A percentile compares a stretch with the other conserved stretches of the same genome.
These are phyloP conservation scores for Actinopyga echinites DNA, from an alignment of 53 echinoderm and acorn worm species.

Conservation along the genomic window DNA sequence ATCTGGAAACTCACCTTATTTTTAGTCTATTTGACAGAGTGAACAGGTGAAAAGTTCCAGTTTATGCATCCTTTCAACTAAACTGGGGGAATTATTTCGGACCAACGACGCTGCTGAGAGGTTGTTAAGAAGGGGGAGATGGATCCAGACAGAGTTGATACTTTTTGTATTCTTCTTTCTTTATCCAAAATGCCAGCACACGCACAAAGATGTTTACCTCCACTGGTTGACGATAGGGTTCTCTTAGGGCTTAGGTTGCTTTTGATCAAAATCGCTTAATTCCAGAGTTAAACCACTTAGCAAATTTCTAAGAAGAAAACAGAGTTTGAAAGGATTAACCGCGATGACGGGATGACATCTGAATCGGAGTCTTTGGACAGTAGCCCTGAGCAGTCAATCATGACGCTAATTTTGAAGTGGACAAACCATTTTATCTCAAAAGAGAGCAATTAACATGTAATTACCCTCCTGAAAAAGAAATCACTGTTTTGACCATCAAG, in stretches of 20 bases:
- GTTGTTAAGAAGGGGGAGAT: not conserved
- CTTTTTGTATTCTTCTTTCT: not conserved
- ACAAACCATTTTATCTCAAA: not conserved
- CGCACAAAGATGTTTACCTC: conserved; percentile 22
- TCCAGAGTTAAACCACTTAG: conserved; percentile 30
- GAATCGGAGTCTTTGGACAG: not conserved
- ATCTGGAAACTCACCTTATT: too few relatives aligned
- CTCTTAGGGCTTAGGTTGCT: not conserved
- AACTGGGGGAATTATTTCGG: not conserved
- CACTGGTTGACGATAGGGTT: not conserved
- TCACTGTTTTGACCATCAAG: not conserved
- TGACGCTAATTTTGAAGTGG: conserved; percentile 20
- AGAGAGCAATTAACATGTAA: not conserved
- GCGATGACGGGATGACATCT: not conserved
- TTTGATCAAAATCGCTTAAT: conserved; percentile 12
- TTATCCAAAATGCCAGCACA: not conserved
- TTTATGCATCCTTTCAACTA: not conserved
- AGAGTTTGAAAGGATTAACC: not conserved
- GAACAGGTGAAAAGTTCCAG: not conserved
- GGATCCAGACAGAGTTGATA: not conserved
- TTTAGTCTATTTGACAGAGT: too few relatives aligned
- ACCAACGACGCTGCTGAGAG: too few relatives aligned
- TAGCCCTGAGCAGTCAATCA: too few relatives aligned
- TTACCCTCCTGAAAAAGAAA: not conserved
- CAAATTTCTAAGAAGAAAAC: not conserved